Evolutionary conservation across 2,797 vertebrate species (phyloP), one percentile per base, ranked within the genome.

Genomic region (Sebastes flavidus): DNA sequence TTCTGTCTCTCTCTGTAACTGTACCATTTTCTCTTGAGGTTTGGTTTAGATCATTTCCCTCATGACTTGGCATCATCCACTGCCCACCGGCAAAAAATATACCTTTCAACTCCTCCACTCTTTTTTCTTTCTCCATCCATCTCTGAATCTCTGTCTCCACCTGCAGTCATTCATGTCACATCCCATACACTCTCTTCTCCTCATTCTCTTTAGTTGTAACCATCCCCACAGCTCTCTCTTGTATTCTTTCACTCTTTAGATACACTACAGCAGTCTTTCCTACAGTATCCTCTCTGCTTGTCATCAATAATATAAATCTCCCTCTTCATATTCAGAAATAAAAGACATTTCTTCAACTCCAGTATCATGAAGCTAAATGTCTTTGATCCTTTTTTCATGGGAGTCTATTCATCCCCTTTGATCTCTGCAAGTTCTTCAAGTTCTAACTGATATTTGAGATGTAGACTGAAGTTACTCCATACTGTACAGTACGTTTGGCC

Each of bases 11-110:
- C 63, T 80, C 22, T 29, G 20, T 9, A 38, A 18, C 68, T 75
- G 25, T 8, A 10, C 2, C 32, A n/a, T 36, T 63, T 32, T 46
- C 68, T 84, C 68, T 30, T 1, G 38, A 69, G 62, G 29, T 80
- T 60, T 46, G 16, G 29, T 79, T 82, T 6, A 8, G 58, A 62
- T 81, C 18, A 30, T 75, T 67, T 77, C 78, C 32, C 70, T 58
- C 74, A 63, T n/a, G 42, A 56, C 46, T 14, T 49, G 54, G 36
- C 58, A 27, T 80, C 67, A 54, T 52, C 56, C 22, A 14, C 75
- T 52, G 70, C 66, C 72, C 70, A 16, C 7, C 54, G 36, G 56
- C 78, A 38, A 38, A 32, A 70, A 55, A 56, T n/a, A 1, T 14
- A 83, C 32, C 70, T 75, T 30, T 77, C 36, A 76, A 27, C 66